A percentile compares a stretch with the other conserved stretches of the same genome.
Evolutionary conservation across 2,888 invertebrate species (phyloP).

Genomic region (Carcina quercana): DNA sequence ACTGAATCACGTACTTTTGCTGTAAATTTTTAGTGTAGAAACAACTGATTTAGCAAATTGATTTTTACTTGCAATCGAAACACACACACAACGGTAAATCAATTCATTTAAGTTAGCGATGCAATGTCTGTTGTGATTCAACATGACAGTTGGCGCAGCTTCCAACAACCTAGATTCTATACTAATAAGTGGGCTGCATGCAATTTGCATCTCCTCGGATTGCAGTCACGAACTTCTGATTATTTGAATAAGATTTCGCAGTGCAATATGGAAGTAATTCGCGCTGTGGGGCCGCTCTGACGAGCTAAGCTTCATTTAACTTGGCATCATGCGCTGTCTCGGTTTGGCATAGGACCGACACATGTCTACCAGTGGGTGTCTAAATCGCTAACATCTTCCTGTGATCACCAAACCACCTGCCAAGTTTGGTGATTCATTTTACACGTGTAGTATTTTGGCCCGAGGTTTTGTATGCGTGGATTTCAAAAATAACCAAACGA

Average conservation of each 20-base stretch:
- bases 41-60: too few relatives aligned
- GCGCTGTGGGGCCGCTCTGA: conserved; percentile 24
- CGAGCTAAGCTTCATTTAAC: background rate
- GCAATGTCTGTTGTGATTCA: conserved; percentile 15
- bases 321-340: background rate
- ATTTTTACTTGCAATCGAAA: background rate
- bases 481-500: too few relatives aligned
- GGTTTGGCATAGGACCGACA: background rate
- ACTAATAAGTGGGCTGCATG: conserved; percentile 53
- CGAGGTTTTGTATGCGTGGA: too few relatives aligned
- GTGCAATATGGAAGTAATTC: conserved; percentile 54
- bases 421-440: too few relatives aligned
- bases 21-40: too few relatives aligned
- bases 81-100: background rate
- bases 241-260: conserved; percentile 59
- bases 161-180: conserved; percentile 28
- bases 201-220: conserved; percentile 57
- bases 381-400: too few relatives aligned
- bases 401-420: too few relatives aligned
- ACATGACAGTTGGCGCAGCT: conserved; percentile 21
- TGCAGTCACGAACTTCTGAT: conserved; percentile 54
- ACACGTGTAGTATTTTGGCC: too few relatives aligned
- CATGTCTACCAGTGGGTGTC: too few relatives aligned
- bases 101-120: background rate
- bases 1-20: too few relatives aligned